Base-by-base conservation (phyloP, 2,797 vertebrate genomes). In the Merluccius polli region DNA sequence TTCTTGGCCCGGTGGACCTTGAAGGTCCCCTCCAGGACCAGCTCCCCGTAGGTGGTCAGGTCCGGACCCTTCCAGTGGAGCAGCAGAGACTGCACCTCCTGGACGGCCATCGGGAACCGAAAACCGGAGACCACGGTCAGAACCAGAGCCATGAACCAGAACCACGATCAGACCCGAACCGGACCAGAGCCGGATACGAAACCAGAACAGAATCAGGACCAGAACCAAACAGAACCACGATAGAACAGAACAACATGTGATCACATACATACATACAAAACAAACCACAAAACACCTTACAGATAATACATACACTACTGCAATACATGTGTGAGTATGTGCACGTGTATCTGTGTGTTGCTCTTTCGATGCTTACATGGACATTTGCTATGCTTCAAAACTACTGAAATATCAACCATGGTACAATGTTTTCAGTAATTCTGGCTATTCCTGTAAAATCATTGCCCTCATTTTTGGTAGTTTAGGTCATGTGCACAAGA, bases 31-130 rank as follows among this genome's bases (percentile, higher is more conserved):
- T 98, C 97, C 73, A 98, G 92, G 44, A 98, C 95, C 38, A 98
- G 93, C 69, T 98, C 97, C 27, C 97, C 97, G 0, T 96, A 98
- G 0, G 92, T 95, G 27, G 96, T 97, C 76, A 99, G 93, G 76
- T 98, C 97, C 0, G 94, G 92, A 5, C 97, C 97, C 71, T 96
- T 96, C 97, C 97, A 98, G 87, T 96, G 95, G 83, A 98, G 92
- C 82, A 99, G 93, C 82, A 98, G 81, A 0, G 97, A 97, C 90
- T 99, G 97, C 63, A 99, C 95, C 92, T 99, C 97, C 97, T 99
- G 86, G 0, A 52, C 38, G n/a, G n/a, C 67, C 69, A 12, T 73
- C 16, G 27, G 29, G 63, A 11, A 68, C 27, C 3, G 2, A 24
- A 16, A 63, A 24, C 16, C 24, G 30, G 27, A 29, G 24, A 31